A percentile compares a stretch with the other conserved stretches of the same genome.
Conservation (phyloP, 2,113 vertebrate species). For the Symphodus melops region DNA sequence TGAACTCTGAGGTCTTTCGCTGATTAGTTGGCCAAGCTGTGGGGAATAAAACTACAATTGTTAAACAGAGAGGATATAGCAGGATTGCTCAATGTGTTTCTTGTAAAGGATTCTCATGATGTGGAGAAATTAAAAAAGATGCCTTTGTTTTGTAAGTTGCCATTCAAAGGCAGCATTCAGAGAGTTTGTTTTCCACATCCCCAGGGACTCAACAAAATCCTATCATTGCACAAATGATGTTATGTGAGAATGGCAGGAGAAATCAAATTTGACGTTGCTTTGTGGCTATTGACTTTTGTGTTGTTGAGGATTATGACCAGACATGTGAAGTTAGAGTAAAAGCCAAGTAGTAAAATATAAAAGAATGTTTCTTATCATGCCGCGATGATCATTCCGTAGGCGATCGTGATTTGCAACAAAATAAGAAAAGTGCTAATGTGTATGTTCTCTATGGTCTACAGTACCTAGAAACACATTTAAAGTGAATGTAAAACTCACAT, state of each 20-base stretch:
- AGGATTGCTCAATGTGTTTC: constrained; percentile 61
- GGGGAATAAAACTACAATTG: constrained; percentile 58
- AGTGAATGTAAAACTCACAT: too few species aligned
- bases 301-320: constrained; percentile 11
- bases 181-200: constrained; percentile 61
- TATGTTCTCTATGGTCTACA: neutral
- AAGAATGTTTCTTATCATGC: too few species aligned
- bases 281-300: neutral
- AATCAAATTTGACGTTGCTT: constrained; percentile 28
- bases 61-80: constrained; percentile 29
- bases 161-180: constrained; percentile 71
- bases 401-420: neutral
- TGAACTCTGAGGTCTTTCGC: constrained; percentile 41
- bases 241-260: constrained; percentile 36
- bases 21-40: constrained; percentile 52
- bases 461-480: too few species aligned
- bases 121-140: constrained; percentile 55
- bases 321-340: neutral
- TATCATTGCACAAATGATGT: constrained; percentile 54
- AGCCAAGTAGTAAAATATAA: neutral
- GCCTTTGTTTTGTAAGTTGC: constrained; percentile 65
- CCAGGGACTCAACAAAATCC: constrained; percentile 39
- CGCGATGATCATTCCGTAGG: neutral
- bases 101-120: constrained; percentile 75
- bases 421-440: neutral